phyloP scores from a whole-genome alignment of 2,113 vertebrate species.

The Cyanoderma ruficeps region DNA sequence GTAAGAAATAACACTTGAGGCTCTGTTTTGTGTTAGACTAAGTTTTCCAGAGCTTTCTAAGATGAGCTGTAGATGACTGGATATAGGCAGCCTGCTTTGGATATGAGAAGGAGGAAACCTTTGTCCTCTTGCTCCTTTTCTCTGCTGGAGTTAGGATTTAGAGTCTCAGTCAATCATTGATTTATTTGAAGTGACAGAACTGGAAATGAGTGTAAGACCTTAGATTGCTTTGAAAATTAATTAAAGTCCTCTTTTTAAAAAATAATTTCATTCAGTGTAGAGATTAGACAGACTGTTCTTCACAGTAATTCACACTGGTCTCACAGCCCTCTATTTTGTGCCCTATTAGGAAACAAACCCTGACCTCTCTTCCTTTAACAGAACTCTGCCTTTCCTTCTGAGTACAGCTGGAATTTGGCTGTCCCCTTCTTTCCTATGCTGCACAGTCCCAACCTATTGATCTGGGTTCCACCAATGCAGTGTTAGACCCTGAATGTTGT shows the following conservation, averaged over 20 bases:
- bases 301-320: background rate
- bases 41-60: background rate
- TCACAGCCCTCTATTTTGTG: background rate
- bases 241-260: background rate
- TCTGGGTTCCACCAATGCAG: accelerated
- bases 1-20: background rate
- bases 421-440: accelerated
- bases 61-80: background rate
- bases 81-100: background rate
- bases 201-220: background rate
- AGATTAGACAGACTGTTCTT: background rate
- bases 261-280: background rate
- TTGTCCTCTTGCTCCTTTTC: background rate
- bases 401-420: background rate
- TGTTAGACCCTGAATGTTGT: background rate
- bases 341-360: background rate
- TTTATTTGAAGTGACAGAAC: background rate
- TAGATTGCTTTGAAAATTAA: background rate
- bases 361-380: background rate
- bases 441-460: background rate
- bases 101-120: background rate
- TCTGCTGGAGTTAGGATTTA: background rate
- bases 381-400: background rate
- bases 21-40: background rate
- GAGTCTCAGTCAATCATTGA: background rate